Base-by-base conservation (phyloP, 2,888 invertebrate genomes). In the Acrobasis repandana region DNA sequence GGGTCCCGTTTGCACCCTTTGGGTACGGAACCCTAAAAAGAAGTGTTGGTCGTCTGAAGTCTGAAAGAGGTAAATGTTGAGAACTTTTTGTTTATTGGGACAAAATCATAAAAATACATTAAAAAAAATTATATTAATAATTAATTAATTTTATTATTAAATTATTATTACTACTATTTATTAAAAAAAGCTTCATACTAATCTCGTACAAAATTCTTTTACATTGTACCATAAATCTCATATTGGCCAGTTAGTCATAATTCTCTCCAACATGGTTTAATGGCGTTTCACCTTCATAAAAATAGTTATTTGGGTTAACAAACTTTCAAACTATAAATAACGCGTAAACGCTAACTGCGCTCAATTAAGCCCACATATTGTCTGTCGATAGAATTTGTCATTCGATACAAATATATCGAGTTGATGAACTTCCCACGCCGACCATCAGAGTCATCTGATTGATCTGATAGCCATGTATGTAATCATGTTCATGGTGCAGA, bases 341-440 rank as follows among this genome's bases (percentile, higher is more conserved):
- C 18, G 6, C 20, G 18, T 54, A 16, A 36, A 54, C 36, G 15
- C 16, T 18, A 16, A 38, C 54, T 11, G 38, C 18, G 43, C 14
- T 14, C 54, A 54, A 54, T 54, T 18, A 54, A 54, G 20, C 54
- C 54, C 54, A 54, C 54, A 38, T 38, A 50, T 34, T 36, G 16
- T 36, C 52, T 16, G 20, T 54, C 54, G 54, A 54, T 54, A 38
- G 38, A 54, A 54, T 54, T 54, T 54, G 54, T 54, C 54, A 54
- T 34, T 54, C 20, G 38, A 54, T 38, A 54, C 54, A 43, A 54
- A 43, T 38, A 38, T 14, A 54, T 54, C 38, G 54, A 54, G 18
- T 54, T 54, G 54, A 54, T 54, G 38, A 38, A 38, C 38, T 11
- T 38, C 54, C 54, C 54, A 54, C 54, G 38, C 52, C 14, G n/a